Conservation (phyloP, 2,113 vertebrate genomes). For the Podarcis raffonei region DNA sequence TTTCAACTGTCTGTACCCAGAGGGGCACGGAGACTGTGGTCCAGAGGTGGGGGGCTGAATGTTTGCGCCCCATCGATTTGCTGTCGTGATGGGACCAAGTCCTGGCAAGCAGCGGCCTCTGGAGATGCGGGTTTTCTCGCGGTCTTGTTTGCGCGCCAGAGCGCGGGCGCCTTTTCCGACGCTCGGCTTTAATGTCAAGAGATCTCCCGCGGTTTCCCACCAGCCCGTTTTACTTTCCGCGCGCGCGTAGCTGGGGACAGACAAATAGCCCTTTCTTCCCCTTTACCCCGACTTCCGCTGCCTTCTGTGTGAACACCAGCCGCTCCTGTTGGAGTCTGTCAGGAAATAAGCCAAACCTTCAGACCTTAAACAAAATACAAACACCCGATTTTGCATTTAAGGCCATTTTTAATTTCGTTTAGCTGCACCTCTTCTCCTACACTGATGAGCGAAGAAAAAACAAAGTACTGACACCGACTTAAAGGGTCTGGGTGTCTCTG, state of each 20-base stretch:
- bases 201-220: neutral
- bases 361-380: neutral
- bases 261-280: neutral
- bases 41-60: too few relatives aligned
- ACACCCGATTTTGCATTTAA: too few relatives aligned
- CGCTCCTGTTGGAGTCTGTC: neutral
- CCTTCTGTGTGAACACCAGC: neutral
- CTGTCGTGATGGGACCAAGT: neutral
- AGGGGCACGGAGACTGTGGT: too few relatives aligned
- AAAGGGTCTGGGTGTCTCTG: too few relatives aligned
- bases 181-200: neutral
- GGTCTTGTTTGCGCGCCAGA: neutral
- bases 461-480: neutral
- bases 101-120: neutral
- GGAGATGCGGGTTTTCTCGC: neutral
- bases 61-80: neutral
- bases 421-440: neutral
- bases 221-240: neutral
- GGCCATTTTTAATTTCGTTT: neutral
- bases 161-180: too few relatives aligned
- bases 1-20: neutral
- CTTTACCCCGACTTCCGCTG: neutral
- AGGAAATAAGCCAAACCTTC: neutral
- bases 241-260: neutral
- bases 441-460: neutral